Evolutionary conservation across 2,113 vertebrate genomes (phyloP).

Genomic region (Xyrauchen texanus): DNA sequence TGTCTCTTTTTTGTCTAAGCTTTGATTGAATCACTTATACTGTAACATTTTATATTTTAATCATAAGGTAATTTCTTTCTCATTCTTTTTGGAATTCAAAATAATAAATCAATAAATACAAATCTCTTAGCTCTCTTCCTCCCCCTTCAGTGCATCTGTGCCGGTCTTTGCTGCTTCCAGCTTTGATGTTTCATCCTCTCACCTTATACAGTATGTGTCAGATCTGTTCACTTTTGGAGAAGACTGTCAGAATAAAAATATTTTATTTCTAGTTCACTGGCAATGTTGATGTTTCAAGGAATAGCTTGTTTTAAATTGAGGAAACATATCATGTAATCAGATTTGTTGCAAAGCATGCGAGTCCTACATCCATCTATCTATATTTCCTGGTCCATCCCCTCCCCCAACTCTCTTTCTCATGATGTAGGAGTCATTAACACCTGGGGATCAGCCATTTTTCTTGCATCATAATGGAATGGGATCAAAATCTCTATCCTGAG

Average conservation of each 20-base stretch:
- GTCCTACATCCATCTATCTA: too few relatives aligned
- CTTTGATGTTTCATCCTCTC: slow-evolving; percentile 44
- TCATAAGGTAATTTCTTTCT: slow-evolving; percentile 6
- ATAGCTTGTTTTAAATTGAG: background rate
- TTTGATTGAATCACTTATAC: slow-evolving; percentile 7
- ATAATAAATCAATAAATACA: background rate
- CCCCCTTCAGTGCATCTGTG: slow-evolving; percentile 21
- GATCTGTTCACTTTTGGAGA: background rate
- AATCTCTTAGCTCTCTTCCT: background rate
- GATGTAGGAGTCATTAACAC: slow-evolving; percentile 6
- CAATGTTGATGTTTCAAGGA: background rate
- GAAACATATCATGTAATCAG: background rate
- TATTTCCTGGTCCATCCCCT: background rate
- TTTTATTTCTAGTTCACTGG: background rate
- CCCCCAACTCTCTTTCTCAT: background rate
- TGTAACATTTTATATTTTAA: slow-evolving; percentile 21
- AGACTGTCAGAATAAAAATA: slow-evolving; percentile 35
- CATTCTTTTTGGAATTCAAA: background rate
- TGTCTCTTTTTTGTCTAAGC: background rate
- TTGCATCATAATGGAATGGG: slow-evolving; percentile 28
- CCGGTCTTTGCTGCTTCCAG: slow-evolving; percentile 34
- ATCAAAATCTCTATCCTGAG: slow-evolving; percentile 14
- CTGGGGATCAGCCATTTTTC: slow-evolving; percentile 31
- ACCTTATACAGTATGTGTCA: slow-evolving; percentile 15
- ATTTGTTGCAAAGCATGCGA: too few relatives aligned